Base-by-base conservation (phyloP, 2,113 vertebrate species). In the Dendrocopos noguchii region DNA sequence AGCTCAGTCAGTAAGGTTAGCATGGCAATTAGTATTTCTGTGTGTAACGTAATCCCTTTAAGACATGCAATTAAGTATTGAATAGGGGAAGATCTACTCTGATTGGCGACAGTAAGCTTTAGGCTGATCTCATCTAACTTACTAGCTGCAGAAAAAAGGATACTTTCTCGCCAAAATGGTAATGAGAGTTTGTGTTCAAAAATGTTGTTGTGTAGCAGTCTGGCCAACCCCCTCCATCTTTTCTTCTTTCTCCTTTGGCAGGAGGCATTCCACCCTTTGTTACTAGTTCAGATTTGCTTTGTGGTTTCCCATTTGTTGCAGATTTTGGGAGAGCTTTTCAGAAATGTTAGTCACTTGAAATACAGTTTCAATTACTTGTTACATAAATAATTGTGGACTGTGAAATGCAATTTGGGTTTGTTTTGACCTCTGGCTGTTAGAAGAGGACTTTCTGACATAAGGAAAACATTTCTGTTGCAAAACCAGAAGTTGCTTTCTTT, bases 351-450 rank as follows among this genome's bases (percentile, higher is more conserved):
- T 81, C 27, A n/a, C n/a, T 91, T 81, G 50, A 88, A 93, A 82
- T 59, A 36, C 46, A 34, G 19, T 57, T 94, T 91, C 31, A 31
- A 1, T 89, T 59, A 46, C 34, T 82, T 92, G 56, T 67, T 74
- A 77, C 21, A 44, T 91, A 88, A 72, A 57, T 90, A 70, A 80
- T 82, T 89, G 66, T 34, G 56, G 78, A 28, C 63, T 84, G 42
- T 75, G 91, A 92, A 87, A 76, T 73, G 64, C 25, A 73, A 36
- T 76, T 59, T 65, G 63, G 52, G 65, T 79, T 92, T 42, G 25
- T 42, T 92, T 93, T 94, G 75, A 92, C 86, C 74, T 89, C 2
- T 73, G 74, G 19, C 42, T 76, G n/a, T 84, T 89, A 80, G 65
- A 75, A 87, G n/a, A 6, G 7, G 79, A 42, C 68, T 85, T 70